Evolutionary conservation across 2,888 invertebrate genomes (phyloP), one percentile per base, ranked within the genome.

Genomic region (Spodoptera littoralis): DNA sequence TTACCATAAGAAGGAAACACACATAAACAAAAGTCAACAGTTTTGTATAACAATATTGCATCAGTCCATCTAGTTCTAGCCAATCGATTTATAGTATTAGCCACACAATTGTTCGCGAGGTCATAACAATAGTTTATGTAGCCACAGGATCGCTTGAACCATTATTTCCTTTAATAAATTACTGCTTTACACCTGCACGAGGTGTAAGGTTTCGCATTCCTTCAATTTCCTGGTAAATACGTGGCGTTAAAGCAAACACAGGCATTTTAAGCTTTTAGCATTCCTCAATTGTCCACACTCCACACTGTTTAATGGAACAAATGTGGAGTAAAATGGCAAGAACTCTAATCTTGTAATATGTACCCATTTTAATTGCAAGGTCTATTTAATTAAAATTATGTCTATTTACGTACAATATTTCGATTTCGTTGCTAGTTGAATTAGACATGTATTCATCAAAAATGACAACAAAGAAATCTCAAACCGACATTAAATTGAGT

Each of bases 201-300:
- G 75, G 74, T 76, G 62, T 77, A 73, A 61, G 76, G 73, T 76
- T 77, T 78, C 83, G 56, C 74, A 80, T 83, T 79, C 76, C 72
- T 71, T 66, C 64, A 65, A 65, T 80, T 84, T 82, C 82, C 83
- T 83, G 79, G 77, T 80, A 68, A 60, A 55, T 76, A 76, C 72
- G 74, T 77, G 74, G 76, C 70, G 70, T 65, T 75, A 73, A 71
- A 64, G 54, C 70, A 77, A 82, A 82, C 83, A 83, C 80, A 73
- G 63, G 48, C 61, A 60, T 70, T 75, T 70, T 47, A 24, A 65
- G 24, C 50, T 47, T 61, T 43, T 12, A 56, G 64, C 49, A 52
- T 42, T 52, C 27, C 30, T 30, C 22, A 24, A 27, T 46, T 12
- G 11, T 24, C 24, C 41, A 43, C 36, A 9, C 36, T 36, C 9